Evolutionary conservation across 2,113 vertebrate genomes (phyloP).

Genomic region (Nesoenas mayeri): DNA sequence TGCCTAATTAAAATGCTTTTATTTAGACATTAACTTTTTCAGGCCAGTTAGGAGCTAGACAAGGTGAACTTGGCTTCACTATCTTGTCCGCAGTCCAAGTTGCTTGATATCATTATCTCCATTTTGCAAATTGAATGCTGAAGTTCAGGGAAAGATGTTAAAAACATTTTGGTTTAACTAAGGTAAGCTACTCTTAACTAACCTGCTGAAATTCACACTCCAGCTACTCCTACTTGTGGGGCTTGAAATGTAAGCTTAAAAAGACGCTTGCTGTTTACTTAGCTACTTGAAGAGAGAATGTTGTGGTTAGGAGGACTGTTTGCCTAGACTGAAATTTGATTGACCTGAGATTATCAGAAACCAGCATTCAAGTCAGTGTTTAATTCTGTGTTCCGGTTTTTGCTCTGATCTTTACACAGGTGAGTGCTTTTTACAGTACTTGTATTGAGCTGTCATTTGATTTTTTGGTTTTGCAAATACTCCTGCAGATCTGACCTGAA

Average conservation of each 20-base stretch:
- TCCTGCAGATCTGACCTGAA: not conserved
- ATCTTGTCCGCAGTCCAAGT: not conserved
- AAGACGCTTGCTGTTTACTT: not conserved
- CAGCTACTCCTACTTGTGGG: not conserved
- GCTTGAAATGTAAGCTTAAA: not conserved
- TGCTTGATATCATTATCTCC: not conserved
- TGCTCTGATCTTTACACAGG: not conserved
- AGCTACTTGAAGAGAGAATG: not conserved
- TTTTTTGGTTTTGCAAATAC: not conserved
- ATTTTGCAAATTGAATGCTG: not conserved
- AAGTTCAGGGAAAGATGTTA: not conserved
- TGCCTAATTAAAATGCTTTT: not conserved
- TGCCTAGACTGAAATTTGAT: not conserved
- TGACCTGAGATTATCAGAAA: not conserved
- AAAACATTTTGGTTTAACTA: not conserved
- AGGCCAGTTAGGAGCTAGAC: not conserved
- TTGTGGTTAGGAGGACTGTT: not conserved
- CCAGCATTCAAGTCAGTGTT: fast-evolving
- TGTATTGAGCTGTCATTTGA: not conserved
- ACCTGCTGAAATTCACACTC: not conserved
- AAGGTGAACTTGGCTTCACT: not conserved
- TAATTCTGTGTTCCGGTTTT: not conserved
- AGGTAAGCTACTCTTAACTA: not conserved
- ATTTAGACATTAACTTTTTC: not conserved
- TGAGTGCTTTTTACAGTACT: not conserved